Evolutionary conservation across 2,797 vertebrate genomes (phyloP), one percentile per base, ranked within the genome.

Genomic region (Furcifer pardalis): DNA sequence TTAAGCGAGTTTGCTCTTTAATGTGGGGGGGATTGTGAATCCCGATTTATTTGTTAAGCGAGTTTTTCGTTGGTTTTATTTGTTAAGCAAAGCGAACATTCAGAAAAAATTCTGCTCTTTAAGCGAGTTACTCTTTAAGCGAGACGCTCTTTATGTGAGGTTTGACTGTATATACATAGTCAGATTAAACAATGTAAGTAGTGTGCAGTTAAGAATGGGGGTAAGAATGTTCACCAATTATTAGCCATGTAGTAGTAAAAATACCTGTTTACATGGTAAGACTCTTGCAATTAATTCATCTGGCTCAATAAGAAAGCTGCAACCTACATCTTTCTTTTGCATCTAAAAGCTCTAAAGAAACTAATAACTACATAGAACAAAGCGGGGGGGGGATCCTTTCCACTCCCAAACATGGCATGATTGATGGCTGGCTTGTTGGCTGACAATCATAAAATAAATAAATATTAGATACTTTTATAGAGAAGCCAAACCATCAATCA

Each of bases 401-500:
- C 30, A n/a, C 30, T 78, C 40, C 52, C 40, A 78, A 65, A 78
- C 44, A 63, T 46, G 40, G n/a, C 30, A 44, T n/a, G 27, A 63
- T 78, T 52, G 73, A 75, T 75, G 30, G 73, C 35, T 49, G 62
- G 27, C 25, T 66, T 37, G 42, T 12, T 46, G 77, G 65, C 62
- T 35, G 42, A 79, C 27, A 66, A 32, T 30, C 42, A 66, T 49
- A 66, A n/a, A 79, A 66, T 49, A 79, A 79, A 79, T 78, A 78
- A 78, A 78, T 78, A 79, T 49, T 79, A 66, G 5, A 66, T 40
- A 12, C 30, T 63, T 78, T 49, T 35, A 66, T 49, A 66, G 63
- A 10, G 42, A 49, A 79, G 77, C 42, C 77, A 49, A 79, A 68
- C n/a, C 83, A 83, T 12, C 88, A 30, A 83, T 79, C 46, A 79